Evolutionary conservation across 2,113 vertebrate species (phyloP).

Genomic region (Fukomys damarensis): DNA sequence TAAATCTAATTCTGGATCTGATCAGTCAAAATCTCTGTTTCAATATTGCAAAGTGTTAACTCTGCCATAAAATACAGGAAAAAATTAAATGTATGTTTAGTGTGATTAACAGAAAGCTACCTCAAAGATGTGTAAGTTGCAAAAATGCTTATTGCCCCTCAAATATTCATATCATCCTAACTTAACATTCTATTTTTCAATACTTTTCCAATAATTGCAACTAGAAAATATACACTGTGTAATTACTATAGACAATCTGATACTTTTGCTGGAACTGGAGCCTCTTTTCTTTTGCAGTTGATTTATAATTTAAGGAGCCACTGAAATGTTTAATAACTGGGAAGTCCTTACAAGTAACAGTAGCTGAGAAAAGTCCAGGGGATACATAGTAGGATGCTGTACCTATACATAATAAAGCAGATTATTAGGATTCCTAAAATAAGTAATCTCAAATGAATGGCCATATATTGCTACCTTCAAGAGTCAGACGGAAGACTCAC

Average conservation of each 20-base stretch:
- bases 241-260: conserved; percentile 66
- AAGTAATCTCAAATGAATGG: conserved; percentile 71
- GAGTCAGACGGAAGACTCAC: conserved; percentile 69
- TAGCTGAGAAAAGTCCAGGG: background rate
- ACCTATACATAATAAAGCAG: conserved; percentile 65
- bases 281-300: background rate
- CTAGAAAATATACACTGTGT: conserved; percentile 35
- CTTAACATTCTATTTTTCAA: conserved; percentile 33
- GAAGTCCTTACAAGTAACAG: conserved; percentile 22
- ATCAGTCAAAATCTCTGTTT: background rate
- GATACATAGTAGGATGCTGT: background rate
- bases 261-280: background rate
- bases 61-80: background rate
- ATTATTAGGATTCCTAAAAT: conserved; percentile 75
- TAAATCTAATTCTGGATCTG: background rate
- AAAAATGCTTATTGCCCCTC: background rate
- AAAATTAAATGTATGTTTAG: background rate
- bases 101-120: background rate
- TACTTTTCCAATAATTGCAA: conserved; percentile 34
- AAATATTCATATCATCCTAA: background rate
- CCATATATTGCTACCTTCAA: conserved; percentile 68
- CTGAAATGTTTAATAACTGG: conserved; percentile 59
- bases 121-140: background rate
- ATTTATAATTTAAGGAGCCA: conserved; percentile 33
- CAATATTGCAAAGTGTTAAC: background rate